Evolutionary conservation across 30 jellyfish, hydroid and myxozoan genomes (phyloP).

Genomic region (Chironex yamaguchii): DNA sequence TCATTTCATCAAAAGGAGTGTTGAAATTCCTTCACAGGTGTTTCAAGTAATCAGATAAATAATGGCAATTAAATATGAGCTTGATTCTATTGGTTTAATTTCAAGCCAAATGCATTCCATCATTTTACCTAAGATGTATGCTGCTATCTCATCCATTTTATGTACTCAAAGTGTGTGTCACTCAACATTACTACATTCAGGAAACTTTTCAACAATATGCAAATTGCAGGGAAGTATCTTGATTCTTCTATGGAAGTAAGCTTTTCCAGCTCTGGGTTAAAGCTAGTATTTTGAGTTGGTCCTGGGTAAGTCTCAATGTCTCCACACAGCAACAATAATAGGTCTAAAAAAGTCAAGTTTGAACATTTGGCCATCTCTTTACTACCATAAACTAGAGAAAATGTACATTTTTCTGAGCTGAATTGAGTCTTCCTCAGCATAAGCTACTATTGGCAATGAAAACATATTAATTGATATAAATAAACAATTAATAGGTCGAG

Average conservation of each 20-base stretch:
- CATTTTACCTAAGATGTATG: constrained; percentile 57
- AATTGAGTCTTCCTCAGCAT: neutral
- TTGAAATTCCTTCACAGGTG: constrained; percentile 22
- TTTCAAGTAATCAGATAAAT: constrained; percentile 56
- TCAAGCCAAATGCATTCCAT: constrained; percentile 75
- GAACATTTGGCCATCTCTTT: constrained; percentile 46
- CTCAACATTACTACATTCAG: constrained; percentile 7
- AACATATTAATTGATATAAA: too few relatives aligned
- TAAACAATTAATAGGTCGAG: too few relatives aligned
- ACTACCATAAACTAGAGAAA: constrained; percentile 37
- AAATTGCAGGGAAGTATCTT: neutral
- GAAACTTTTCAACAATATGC: neutral
- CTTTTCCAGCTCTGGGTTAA: neutral
- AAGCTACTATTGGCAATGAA: too few relatives aligned
- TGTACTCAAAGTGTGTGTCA: constrained; percentile 20
- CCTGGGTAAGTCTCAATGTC: neutral
- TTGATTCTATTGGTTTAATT: constrained; percentile 53
- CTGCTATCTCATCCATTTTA: constrained; percentile 71
- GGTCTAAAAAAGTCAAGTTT: constrained; percentile 12
- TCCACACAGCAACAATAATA: constrained; percentile 12
- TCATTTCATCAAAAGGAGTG: neutral
- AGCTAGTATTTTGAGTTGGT: neutral
- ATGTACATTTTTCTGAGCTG: constrained; percentile 12
- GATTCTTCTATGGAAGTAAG: neutral
- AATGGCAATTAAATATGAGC: constrained; percentile 49